phyloP scores from a whole-genome alignment of 2,888 invertebrate genomes.

The Tuta absoluta region DNA sequence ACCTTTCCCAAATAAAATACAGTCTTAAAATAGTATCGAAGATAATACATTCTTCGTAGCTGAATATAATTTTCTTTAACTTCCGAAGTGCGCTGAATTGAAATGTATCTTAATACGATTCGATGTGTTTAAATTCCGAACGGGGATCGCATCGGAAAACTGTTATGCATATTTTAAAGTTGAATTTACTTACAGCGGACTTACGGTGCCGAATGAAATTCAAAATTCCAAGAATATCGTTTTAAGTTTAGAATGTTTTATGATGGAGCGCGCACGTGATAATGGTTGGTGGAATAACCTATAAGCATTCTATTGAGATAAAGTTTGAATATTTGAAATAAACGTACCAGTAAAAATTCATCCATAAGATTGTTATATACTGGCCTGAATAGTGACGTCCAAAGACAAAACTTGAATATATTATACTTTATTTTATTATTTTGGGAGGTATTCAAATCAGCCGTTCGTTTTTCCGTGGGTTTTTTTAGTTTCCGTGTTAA shows the following conservation, averaged over 20 bases:
- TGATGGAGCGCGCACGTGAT: conserved; percentile 67
- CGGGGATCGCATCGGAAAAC: conserved; percentile 78
- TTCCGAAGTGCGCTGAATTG: conserved; percentile 70
- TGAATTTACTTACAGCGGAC: conserved; percentile 74
- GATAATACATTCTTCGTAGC: conserved; percentile 38
- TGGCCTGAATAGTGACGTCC: no score
- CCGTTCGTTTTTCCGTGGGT: no score
- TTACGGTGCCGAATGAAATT: conserved; percentile 55
- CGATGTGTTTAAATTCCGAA: conserved; percentile 77
- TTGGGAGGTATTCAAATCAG: no score
- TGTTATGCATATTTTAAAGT: conserved; percentile 82
- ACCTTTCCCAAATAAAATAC: no score
- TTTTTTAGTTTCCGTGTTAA: no score
- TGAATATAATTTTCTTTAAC: conserved; percentile 59
- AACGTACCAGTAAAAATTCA: no score
- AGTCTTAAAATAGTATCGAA: background rate
- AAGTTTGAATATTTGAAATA: background rate
- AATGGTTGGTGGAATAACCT: conserved; percentile 54
- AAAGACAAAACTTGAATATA: no score
- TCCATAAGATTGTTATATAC: no score
- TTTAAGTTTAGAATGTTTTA: conserved; percentile 73
- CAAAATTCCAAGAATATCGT: conserved; percentile 63
- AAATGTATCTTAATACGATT: conserved; percentile 78
- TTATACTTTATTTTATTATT: no score
- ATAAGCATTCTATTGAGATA: conserved; percentile 49